A percentile compares a stretch with the other conserved stretches of the same genome.
phyloP scores from a whole-genome alignment of 2,797 vertebrate species.

The Hydrocynus forskahlii region DNA sequence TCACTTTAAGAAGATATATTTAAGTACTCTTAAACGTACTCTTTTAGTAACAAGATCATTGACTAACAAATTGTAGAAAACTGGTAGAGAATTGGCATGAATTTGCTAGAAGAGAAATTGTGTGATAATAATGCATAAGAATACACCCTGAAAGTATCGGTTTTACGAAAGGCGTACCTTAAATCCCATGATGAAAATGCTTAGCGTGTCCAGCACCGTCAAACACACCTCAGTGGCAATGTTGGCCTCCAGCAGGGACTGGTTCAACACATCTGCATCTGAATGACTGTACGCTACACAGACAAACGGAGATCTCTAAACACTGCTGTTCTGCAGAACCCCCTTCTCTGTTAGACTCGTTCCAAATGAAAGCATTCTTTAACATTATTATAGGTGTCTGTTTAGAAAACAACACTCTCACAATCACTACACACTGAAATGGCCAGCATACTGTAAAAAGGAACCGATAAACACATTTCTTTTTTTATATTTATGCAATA shows the following conservation, averaged over 20 bases:
- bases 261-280: slow-evolving; percentile 93
- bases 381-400: not conserved
- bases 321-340: not conserved
- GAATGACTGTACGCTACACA: slow-evolving; percentile 91
- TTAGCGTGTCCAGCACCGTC: slow-evolving; percentile 93
- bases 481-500: not conserved
- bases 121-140: not conserved
- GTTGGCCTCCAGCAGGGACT: slow-evolving; percentile 95
- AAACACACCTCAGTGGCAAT: slow-evolving; percentile 96
- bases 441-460: not conserved
- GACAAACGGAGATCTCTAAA: slow-evolving; percentile 20
- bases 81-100: too few relatives aligned
- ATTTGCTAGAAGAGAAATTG: not conserved
- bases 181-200: slow-evolving; percentile 94
- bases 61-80: too few relatives aligned
- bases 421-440: not conserved
- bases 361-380: not conserved
- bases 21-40: too few relatives aligned
- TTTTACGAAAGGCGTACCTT: too few relatives aligned
- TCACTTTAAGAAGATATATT: too few relatives aligned
- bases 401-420: not conserved
- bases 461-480: not conserved
- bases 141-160: not conserved
- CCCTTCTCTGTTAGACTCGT: not conserved
- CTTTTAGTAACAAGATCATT: too few relatives aligned